These are phyloP conservation scores for Tuberolachnus salignus DNA, from an alignment of 2,888 invertebrate species.

Conservation along the genomic window DNA sequence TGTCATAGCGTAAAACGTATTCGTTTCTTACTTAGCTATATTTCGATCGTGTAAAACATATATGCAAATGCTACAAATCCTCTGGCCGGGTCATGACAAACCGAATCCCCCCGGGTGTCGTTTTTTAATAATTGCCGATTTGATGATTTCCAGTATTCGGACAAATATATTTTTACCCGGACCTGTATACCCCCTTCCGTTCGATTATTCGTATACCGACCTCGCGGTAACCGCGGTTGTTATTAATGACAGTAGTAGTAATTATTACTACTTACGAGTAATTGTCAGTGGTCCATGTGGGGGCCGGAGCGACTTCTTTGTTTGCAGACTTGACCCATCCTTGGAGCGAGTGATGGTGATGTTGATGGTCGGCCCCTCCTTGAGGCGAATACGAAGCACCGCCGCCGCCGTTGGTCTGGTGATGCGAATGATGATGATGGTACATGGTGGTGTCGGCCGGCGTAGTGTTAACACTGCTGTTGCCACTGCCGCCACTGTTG, in stretches of 20 bases:
- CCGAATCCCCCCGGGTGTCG: no score
- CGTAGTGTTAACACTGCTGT: neutral
- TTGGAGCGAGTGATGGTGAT: constrained; percentile 37
- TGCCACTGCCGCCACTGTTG: constrained; percentile 4
- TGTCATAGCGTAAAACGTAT: no score
- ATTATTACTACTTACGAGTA: constrained; percentile 38
- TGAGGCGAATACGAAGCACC: constrained; percentile 39
- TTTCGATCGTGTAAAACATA: no score
- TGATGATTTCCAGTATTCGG: no score
- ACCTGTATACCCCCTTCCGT: neutral
- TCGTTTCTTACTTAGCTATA: no score
- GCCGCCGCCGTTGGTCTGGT: constrained; percentile 5
- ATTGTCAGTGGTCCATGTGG: constrained; percentile 41
- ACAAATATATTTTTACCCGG: no score
- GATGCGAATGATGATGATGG: constrained; percentile 42
- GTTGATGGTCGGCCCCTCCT: constrained; percentile 28
- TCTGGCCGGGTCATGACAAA: no score
- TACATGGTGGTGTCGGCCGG: constrained; percentile 28
- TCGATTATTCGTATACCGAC: neutral
- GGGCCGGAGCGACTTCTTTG: constrained; percentile 32
- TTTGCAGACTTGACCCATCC: constrained; percentile 37
- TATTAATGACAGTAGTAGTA: no score
- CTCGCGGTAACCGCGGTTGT: no score
- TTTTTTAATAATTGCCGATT: no score
- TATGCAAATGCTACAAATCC: no score